Evolutionary conservation across 2,113 vertebrate species (phyloP).

Genomic region (Grallaria varia): DNA sequence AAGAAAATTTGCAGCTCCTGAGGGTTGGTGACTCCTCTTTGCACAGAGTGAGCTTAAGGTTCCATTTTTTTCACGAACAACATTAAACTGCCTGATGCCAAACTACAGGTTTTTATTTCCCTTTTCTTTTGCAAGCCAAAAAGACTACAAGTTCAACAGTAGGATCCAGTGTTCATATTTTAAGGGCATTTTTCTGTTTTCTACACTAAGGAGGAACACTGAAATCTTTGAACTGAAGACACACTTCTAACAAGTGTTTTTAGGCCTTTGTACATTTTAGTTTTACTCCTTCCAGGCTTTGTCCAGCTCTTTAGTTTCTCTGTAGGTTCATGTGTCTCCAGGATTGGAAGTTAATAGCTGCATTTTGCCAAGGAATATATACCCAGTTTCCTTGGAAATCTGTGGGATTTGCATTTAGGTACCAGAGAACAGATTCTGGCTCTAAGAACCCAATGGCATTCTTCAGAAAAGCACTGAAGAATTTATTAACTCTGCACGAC

Average conservation of each 20-base stretch:
- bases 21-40: background rate
- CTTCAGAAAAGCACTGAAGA: constrained; percentile 2
- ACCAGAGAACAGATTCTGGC: background rate
- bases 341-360: background rate
- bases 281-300: background rate
- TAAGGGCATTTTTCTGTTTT: background rate
- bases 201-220: background rate
- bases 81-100: background rate
- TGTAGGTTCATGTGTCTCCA: background rate
- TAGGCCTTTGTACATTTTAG: background rate
- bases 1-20: background rate
- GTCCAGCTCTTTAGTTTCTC: background rate
- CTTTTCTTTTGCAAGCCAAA: background rate
- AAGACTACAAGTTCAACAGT: background rate
- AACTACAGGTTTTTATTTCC: background rate
- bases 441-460: background rate
- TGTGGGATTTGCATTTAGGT: background rate
- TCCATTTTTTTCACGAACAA: background rate
- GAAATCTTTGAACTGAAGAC: background rate
- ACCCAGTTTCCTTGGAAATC: background rate
- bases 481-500: constrained; percentile 15
- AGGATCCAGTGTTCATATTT: background rate
- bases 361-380: background rate
- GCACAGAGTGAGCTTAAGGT: background rate
- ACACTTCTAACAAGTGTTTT: background rate